Percentiles rank a stretch among this genome's conserved stretches.
Conservation (phyloP, 1,140 invertebrate genomes). For the Drosophila kikkawai region DNA sequence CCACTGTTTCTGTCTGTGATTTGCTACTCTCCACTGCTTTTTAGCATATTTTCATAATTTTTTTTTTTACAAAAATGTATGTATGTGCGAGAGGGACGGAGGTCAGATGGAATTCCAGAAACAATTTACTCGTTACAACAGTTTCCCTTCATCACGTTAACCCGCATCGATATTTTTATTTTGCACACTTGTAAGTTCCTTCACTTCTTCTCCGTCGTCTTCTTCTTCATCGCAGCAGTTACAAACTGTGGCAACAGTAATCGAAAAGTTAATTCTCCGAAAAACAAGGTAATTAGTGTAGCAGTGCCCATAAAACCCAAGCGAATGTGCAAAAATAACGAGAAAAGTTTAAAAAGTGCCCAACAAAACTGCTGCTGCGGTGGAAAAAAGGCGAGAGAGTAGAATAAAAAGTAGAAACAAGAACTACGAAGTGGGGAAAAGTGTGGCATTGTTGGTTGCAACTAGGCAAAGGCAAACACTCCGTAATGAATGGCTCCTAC, state of each 20-base stretch:
- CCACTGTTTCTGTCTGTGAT: constrained; percentile 25
- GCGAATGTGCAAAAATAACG: constrained; percentile 83
- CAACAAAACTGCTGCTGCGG: constrained; percentile 41
- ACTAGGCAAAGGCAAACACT: constrained; percentile 60
- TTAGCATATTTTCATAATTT: constrained; percentile 70
- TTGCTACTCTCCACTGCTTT: constrained; percentile 19
- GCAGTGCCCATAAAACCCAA: constrained; percentile 79
- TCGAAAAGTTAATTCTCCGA: constrained; percentile 83
- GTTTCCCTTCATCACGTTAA: constrained; percentile 6
- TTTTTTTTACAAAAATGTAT: constrained; percentile 48
- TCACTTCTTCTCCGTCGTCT: constrained; percentile 1
- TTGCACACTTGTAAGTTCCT: constrained; percentile 71
- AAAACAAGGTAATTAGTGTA: constrained; percentile 83
- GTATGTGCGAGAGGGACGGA: neutral
- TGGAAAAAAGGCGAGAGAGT: constrained; percentile 7
- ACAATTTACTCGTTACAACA: constrained; percentile 49
- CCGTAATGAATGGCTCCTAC: constrained; percentile 69
- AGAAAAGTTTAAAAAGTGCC: constrained; percentile 77
- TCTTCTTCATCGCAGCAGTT: constrained; percentile 21
- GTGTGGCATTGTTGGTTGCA: constrained; percentile 69
- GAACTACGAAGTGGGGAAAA: constrained; percentile 52
- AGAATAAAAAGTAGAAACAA: constrained; percentile 30
- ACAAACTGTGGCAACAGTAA: constrained; percentile 71
- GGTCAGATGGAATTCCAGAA: constrained; percentile 25
- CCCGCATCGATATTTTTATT: constrained; percentile 57